Conservation (phyloP, 1,140 invertebrate species). For the Scylla paramamosain region DNA sequence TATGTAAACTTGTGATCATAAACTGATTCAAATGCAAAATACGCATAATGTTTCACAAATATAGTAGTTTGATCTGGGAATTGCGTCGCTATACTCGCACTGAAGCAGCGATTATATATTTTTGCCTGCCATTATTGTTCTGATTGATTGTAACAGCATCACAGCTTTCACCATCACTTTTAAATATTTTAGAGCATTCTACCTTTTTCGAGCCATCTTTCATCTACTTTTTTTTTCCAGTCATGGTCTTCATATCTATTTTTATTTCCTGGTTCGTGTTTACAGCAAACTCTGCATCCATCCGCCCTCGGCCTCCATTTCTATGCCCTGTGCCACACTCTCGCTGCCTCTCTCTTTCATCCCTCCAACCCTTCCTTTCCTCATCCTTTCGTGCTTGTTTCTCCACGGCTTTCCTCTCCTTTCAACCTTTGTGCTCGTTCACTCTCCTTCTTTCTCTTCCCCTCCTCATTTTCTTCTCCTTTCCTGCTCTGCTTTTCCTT, state of each 20-base stretch:
- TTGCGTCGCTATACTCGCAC: too few relatives aligned
- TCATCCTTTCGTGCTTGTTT: neutral
- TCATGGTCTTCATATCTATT: neutral
- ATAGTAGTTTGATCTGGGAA: too few relatives aligned
- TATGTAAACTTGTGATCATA: constrained; percentile 8
- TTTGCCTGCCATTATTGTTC: too few relatives aligned
- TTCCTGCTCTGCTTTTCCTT: neutral
- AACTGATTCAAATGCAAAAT: neutral
- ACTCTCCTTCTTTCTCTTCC: neutral
- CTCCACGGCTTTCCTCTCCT: neutral
- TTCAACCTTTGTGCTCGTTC: neutral
- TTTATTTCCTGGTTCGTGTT: neutral
- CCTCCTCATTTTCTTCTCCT: neutral
- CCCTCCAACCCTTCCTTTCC: neutral
- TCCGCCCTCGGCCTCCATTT: neutral
- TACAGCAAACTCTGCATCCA: neutral
- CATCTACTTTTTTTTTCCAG: too few relatives aligned
- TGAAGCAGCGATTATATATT: too few relatives aligned
- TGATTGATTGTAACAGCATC: too few relatives aligned
- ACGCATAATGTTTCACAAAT: neutral
- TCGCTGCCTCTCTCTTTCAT: neutral
- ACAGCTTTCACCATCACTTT: too few relatives aligned
- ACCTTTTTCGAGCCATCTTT: neutral
- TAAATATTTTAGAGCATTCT: too few relatives aligned
- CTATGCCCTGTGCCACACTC: neutral